These are phyloP conservation scores for Castor canadensis DNA, from an alignment of 2,113 vertebrate species.

Conservation along the genomic window DNA sequence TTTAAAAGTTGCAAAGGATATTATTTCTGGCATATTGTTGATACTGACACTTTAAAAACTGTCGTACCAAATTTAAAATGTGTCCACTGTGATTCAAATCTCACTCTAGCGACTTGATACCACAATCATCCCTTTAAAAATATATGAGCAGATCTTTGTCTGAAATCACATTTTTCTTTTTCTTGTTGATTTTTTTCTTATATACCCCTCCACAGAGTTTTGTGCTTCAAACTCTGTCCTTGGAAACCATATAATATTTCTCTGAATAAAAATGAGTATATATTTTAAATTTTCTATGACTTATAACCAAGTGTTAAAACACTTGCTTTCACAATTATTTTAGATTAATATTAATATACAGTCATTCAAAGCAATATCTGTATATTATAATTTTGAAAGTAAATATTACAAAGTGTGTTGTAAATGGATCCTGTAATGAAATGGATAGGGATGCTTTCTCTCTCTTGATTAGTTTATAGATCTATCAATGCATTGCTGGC, in stretches of 20 bases:
- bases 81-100: constrained; percentile 13
- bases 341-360: background rate
- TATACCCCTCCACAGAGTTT: background rate
- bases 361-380: background rate
- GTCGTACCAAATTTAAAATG: background rate
- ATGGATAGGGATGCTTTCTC: background rate
- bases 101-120: background rate
- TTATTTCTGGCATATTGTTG: background rate
- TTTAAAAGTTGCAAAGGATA: background rate
- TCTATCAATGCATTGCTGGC: background rate
- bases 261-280: constrained; percentile 37
- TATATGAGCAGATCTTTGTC: background rate
- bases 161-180: background rate
- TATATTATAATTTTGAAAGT: background rate
- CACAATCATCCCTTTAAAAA: constrained; percentile 20
- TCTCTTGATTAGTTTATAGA: background rate
- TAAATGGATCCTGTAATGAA: background rate
- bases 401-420: background rate
- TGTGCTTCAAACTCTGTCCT: constrained; percentile 33
- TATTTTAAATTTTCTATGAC: constrained; percentile 17
- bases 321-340: constrained; percentile 42
- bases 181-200: constrained; percentile 16
- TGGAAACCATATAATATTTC: constrained; percentile 36
- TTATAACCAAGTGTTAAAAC: background rate
- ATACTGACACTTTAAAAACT: constrained; percentile 30